Base-by-base conservation (phyloP, 2,797 vertebrate species). In the Paedocypris micromegethes region DNA sequence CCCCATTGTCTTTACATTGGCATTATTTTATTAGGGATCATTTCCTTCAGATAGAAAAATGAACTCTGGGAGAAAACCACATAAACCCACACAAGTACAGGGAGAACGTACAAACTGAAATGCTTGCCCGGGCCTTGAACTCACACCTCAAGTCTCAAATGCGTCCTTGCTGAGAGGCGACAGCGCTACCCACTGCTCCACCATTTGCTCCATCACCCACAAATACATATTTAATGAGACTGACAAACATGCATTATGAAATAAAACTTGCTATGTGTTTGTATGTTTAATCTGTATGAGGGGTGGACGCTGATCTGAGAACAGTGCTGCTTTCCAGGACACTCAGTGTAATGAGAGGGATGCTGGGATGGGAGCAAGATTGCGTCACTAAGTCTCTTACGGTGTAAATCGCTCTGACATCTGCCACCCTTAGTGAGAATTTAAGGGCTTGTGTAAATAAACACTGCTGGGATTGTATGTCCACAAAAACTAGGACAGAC, bases 381-480 rank as follows among this genome's bases (percentile, higher is more conserved):
- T 64, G 66, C 75, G 55, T 75, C 67, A 23, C 77, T 84, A 78
- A 86, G 74, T 85, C 79, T 80, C 78, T 58, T 65, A 39, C 39
- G 23, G 81, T 81, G 81, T 81, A 88, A 82, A 85, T 84, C 80
- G 80, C 68, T 52, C 66, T 75, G 80, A 67, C 80, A 83, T 85
- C 79, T 83, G 81, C 70, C 74, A 53, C n/a, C 66, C 51, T 46
- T 48, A 55, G 68, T 48, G 63, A 66, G 68, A 58, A 75, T 70
- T 53, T 68, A 53, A 54, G 54, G 75, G 50, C 57, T 53, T 70
- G 55, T 72, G 55, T 72, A 7, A 53, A 38, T 51, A 72, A 37
- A 71, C 53, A 48, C 6, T 48, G 42, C 58, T 9, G 7, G 39
- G n/a, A 65, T 23, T 61, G 52, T 65, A 57, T 66, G 61, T 52